Conservation (phyloP, 2,797 vertebrate genomes). For the Spinibarbus caldwelli region DNA sequence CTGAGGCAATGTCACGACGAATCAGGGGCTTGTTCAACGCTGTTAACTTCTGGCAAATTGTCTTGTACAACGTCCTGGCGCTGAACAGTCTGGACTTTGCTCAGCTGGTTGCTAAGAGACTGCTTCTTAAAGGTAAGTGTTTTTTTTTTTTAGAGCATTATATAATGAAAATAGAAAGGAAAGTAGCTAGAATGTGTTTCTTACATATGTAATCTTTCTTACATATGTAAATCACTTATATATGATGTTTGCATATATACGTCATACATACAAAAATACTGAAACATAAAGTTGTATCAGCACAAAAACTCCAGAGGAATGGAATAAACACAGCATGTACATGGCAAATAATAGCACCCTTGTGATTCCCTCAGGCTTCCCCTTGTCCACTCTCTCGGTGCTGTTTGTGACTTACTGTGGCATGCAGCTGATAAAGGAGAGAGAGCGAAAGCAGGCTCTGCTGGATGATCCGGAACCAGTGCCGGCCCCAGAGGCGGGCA, state of each 20-base stretch:
- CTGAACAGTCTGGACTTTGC: conserved; percentile 95
- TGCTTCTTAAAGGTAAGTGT: conserved; percentile 86
- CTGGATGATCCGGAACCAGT: conserved; percentile 76
- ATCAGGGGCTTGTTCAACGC: conserved; percentile 91
- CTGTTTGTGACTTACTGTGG: conserved; percentile 96
- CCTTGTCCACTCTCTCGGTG: conserved; percentile 87
- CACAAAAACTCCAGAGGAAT: neutral
- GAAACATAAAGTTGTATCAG: neutral
- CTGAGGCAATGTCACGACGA: conserved; percentile 89
- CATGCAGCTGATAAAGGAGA: conserved; percentile 95
- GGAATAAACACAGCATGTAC: neutral
- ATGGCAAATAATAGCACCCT: neutral
- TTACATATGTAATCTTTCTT: neutral
- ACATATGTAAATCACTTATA: neutral
- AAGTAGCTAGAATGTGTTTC: neutral
- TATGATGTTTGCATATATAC: neutral
- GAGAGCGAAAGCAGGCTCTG: conserved; percentile 83
- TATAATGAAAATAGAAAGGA: neutral
- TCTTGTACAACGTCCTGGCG: conserved; percentile 94
- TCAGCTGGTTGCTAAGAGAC: conserved; percentile 85
- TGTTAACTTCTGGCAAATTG: conserved; percentile 93
- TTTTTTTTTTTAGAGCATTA: neutral
- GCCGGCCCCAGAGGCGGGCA: conserved; percentile 70
- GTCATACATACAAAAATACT: neutral
- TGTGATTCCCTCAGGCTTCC: conserved; percentile 84